phyloP scores from a whole-genome alignment of 2,797 vertebrate species.

The Sternarchorhynchus goeldii region DNA sequence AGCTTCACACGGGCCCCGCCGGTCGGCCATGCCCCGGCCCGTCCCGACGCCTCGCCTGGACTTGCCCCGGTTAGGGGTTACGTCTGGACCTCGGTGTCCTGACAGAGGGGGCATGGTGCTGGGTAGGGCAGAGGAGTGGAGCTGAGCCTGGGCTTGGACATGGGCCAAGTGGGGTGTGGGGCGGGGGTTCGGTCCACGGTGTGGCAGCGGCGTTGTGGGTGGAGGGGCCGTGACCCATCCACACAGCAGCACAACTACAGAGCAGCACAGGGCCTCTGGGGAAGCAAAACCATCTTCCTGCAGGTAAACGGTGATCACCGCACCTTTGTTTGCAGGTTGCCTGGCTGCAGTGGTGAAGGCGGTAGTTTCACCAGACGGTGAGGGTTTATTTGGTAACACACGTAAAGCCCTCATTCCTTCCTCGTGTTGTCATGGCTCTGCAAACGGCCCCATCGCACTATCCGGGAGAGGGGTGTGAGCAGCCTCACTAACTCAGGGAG shows the following conservation, averaged over 20 bases:
- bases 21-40: not conserved
- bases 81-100: slow-evolving; percentile 32
- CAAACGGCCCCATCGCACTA: slow-evolving; percentile 9
- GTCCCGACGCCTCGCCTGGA: not conserved
- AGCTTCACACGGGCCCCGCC: slow-evolving; percentile 1
- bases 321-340: slow-evolving; percentile 15
- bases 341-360: slow-evolving; percentile 16
- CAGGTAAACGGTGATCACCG: slow-evolving; percentile 12
- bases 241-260: slow-evolving; percentile 48
- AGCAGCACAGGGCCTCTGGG: not conserved
- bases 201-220: slow-evolving; percentile 68
- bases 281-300: slow-evolving; percentile 19
- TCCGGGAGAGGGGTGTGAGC: slow-evolving; percentile 11
- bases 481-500: slow-evolving; percentile 19
- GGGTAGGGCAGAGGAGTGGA: slow-evolving; percentile 55
- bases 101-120: slow-evolving; percentile 53
- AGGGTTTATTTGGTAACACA: slow-evolving; percentile 38
- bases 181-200: slow-evolving; percentile 60
- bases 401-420: slow-evolving; percentile 38
- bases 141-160: slow-evolving; percentile 53
- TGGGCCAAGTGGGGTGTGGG: slow-evolving; percentile 63
- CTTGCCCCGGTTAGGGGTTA: slow-evolving; percentile 10
- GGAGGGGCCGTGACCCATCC: slow-evolving; percentile 65
- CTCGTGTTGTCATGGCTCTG: slow-evolving; percentile 32
- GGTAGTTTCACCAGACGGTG: slow-evolving; percentile 35